phyloP scores from a whole-genome alignment of 92 coral and sea anemone species.

The Epizoanthus ramosus region DNA sequence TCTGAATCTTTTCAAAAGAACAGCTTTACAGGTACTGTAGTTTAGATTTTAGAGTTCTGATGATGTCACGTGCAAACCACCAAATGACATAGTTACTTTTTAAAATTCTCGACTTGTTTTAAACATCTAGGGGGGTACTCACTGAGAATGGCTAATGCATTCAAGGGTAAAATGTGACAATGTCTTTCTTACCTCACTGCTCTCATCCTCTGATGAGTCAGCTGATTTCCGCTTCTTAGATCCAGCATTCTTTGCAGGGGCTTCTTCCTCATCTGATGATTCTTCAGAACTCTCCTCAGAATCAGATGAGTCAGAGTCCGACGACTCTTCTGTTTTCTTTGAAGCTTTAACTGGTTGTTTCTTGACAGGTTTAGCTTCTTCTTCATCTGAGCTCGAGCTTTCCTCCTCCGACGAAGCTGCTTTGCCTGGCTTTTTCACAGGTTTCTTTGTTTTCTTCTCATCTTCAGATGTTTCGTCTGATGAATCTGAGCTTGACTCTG shows the following conservation, averaged over 20 bases:
- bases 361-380: slow-evolving; percentile 5
- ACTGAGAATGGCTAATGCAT: too few species aligned
- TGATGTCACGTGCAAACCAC: too few species aligned
- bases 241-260: background rate
- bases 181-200: slow-evolving; percentile 23
- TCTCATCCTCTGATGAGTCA: slow-evolving; percentile 4
- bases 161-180: too few species aligned
- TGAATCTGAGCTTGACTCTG: slow-evolving; percentile 26
- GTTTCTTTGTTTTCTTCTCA: slow-evolving; percentile 16
- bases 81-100: too few species aligned
- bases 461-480: slow-evolving; percentile 19
- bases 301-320: slow-evolving; percentile 3
- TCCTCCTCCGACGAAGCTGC: slow-evolving; percentile 47
- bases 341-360: slow-evolving; percentile 11
- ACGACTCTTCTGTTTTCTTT: background rate
- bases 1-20: too few species aligned
- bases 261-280: slow-evolving; percentile 28
- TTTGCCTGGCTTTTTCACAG: slow-evolving; percentile 27
- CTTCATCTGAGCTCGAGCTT: slow-evolving; percentile 41
- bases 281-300: slow-evolving; percentile 19
- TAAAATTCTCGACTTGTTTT: too few species aligned
- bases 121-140: too few species aligned
- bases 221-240: slow-evolving; percentile 31
- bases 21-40: too few species aligned
- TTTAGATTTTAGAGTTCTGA: too few species aligned